Conservation (phyloP, 2,113 vertebrate species). For the Etheostoma spectabile region DNA sequence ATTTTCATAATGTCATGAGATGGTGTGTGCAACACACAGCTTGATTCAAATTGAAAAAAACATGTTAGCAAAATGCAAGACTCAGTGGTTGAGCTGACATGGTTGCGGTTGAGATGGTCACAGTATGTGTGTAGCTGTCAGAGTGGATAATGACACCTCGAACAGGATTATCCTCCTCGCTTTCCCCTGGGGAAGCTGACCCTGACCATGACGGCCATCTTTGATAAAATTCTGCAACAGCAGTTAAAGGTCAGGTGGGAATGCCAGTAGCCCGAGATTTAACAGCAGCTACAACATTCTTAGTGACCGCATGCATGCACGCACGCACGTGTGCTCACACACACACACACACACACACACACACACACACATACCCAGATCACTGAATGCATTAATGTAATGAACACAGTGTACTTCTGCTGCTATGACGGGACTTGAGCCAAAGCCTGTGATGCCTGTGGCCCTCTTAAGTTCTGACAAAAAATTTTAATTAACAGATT, state of each 20-base stretch:
- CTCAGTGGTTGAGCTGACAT: slow-evolving; percentile 44
- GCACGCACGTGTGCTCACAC: not conserved
- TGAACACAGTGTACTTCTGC: not conserved
- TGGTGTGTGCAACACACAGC: not conserved
- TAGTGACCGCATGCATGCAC: not conserved
- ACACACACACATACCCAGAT: not conserved
- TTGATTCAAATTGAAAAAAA: slow-evolving; percentile 1
- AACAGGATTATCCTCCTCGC: slow-evolving; percentile 56
- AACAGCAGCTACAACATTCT: not conserved
- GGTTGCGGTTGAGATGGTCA: slow-evolving; percentile 46
- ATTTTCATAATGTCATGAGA: slow-evolving; percentile 46
- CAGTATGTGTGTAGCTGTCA: slow-evolving; percentile 54
- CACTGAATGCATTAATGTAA: not conserved
- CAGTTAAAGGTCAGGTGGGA: slow-evolving; percentile 45
- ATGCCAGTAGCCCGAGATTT: slow-evolving; percentile 5
- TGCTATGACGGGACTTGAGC: not conserved
- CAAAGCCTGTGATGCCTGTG: not conserved
- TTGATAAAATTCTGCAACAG: slow-evolving; percentile 51
- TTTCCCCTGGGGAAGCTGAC: slow-evolving; percentile 43
- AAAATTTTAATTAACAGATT: not conserved
- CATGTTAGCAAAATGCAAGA: slow-evolving; percentile 26
- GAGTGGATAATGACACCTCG: slow-evolving; percentile 58
- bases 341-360: not conserved
- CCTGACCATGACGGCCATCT: slow-evolving; percentile 53
- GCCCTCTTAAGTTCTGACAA: not conserved